Base-by-base conservation (phyloP, 2,888 invertebrate species). In the Habrosyne pyritoides region DNA sequence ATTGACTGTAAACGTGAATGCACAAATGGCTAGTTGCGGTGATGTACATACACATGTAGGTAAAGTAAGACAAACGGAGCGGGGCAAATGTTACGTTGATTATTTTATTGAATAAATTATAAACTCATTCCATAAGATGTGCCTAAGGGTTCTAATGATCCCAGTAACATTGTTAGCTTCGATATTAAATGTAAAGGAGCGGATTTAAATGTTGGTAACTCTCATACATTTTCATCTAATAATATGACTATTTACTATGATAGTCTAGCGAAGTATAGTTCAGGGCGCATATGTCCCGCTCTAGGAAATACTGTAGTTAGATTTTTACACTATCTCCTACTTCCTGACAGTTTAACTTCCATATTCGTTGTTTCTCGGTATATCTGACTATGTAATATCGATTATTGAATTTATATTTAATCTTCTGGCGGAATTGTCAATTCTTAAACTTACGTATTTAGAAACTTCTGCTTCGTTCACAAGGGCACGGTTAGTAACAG, bases 81-180 rank as follows among this genome's bases (percentile, higher is more conserved):
- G 87, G 86, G 88, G 81, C 87, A 83, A 73, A 82, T 84, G 85
- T 79, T 66, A 59, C 70, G 60, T 59, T 55, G 52, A 56, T 67
- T 71, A 69, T 60, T 61, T 69, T 62, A 77, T 76, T 71, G 18
- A 49, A 28, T 50, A 28, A 50, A 28, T 14, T 26, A 26, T 18
- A 75, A 75, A 81, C 67, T 80, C 73, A 84, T 80, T 82, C 83
- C 81, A 83, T 83, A 81, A 78, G 81, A 86, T 84, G 89, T 89
- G 89, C 89, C 89, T 89, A 87, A 87, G 79, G 82, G 87, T 82
- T 86, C 72, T 26, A 62, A 67, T 48, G 75, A 75, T 64, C 86
- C 84, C 84, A 77, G 2, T 42, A 42, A 79, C 79, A 84, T 77
- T 79, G 71, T 81, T 86, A 86, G 83, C 84, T 83, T 84, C 79